These are phyloP conservation scores for Hipposideros larvatus DNA, from an alignment of 2,797 vertebrate species.

Conservation along the genomic window DNA sequence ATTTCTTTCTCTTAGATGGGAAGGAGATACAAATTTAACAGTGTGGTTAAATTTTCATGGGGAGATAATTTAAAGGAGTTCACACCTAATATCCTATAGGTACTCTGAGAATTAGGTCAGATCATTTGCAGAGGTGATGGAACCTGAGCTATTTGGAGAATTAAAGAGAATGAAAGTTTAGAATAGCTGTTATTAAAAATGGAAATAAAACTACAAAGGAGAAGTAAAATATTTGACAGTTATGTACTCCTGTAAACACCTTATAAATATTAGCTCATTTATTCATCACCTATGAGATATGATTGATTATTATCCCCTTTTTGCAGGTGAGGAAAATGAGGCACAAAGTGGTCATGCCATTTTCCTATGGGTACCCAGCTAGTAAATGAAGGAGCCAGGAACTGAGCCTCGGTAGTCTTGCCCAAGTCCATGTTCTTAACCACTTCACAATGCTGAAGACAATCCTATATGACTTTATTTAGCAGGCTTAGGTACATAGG, in stretches of 20 bases:
- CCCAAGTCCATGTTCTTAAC: not conserved
- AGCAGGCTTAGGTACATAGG: not conserved
- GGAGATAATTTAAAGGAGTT: slow-evolving; percentile 46
- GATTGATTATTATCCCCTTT: not conserved
- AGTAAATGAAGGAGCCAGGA: not conserved
- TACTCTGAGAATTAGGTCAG: not conserved
- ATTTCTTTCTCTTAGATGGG: slow-evolving; percentile 24
- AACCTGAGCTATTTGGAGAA: not conserved
- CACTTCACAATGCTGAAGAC: not conserved
- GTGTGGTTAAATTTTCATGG: not conserved
- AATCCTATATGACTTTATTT: not conserved
- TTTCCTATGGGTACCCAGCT: not conserved
- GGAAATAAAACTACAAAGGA: slow-evolving; percentile 24
- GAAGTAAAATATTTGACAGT: not conserved
- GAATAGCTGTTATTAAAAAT: slow-evolving; percentile 23
- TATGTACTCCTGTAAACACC: not conserved
- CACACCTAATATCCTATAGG: not conserved
- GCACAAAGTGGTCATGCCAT: not conserved
- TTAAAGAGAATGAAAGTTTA: not conserved
- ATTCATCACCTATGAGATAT: not conserved
- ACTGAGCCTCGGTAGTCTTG: not conserved
- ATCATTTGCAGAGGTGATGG: not conserved
- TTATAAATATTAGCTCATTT: slow-evolving; percentile 36
- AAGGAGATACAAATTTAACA: not conserved
- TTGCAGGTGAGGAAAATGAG: not conserved